Evolutionary conservation across 2,113 vertebrate genomes (phyloP), one percentile per base, ranked within the genome.

Genomic region (Microtus montanus): DNA sequence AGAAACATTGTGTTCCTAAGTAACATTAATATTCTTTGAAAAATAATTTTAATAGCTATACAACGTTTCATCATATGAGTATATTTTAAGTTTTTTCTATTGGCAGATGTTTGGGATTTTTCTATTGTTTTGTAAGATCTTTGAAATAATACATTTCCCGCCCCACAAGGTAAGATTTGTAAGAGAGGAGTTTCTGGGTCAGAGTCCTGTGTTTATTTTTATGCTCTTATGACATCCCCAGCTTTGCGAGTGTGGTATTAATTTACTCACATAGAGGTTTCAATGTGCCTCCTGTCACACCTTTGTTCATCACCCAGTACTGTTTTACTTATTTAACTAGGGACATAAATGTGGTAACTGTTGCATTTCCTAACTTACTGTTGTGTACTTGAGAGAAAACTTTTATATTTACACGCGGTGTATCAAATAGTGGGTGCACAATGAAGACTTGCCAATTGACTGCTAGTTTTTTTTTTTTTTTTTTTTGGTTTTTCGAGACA

Each of bases 71-170:
- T 70, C 14, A 24, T 44, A 12, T 70, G 82, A 41, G 63, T 89
- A n/a, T 77, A 89, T 71, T 86, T 92, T 52, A 91, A 52, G 2
- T 87, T 82, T 96, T 95, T 86, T 33, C 44, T 78, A 13, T 70
- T 93, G 52, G 47, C 26, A 89, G 30, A 78, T 96, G 11, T 96
- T 92, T 85, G 54, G 14, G 22, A 22, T 92, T 66, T 93, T 94
- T 93, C 54, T 49, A 77, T 70, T 87, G 63, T 61, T 95, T 92
- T 94, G 71, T 91, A 93, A 90, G 44, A 58, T 52, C 47, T 83
- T 91, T 82, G 35, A 41, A 87, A 75, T 95, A n/a, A 24, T 66
- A 26, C 30, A 47, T 64, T 33, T 26, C 9, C 9, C 8, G 8
- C 26, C 8, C 54, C 41, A 77, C 74, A 17, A 9, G 0, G 61